These are phyloP conservation scores for Ophion obscuratus DNA, from an alignment of 2,888 invertebrate species.

Conservation along the genomic window DNA sequence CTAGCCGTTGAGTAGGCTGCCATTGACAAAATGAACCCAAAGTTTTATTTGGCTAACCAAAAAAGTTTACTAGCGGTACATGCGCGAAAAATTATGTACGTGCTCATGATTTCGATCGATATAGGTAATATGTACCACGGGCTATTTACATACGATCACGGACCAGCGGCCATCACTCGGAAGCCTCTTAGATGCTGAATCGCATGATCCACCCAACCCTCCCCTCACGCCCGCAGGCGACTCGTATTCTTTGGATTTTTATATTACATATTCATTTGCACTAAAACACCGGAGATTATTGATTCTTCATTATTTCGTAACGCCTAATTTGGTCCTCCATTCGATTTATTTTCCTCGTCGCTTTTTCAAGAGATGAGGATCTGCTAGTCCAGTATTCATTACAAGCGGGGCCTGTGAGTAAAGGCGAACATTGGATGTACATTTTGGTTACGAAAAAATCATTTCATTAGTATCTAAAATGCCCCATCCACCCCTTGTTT, in stretches of 20 bases:
- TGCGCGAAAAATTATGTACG: background rate
- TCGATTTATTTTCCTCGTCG: background rate
- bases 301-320: background rate
- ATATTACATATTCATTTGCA: background rate
- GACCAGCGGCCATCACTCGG: background rate
- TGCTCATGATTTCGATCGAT: background rate
- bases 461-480: conserved; percentile 67
- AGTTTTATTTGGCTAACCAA: background rate
- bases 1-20: background rate
- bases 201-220: background rate
- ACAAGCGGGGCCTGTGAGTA: conserved; percentile 37
- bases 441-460: conserved; percentile 67
- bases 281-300: background rate
- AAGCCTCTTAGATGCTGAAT: background rate
- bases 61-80: background rate
- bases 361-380: background rate
- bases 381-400: background rate
- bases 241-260: background rate
- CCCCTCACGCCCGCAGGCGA: background rate
- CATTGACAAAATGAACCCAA: background rate
- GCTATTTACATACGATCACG: conserved; percentile 17
- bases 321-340: background rate
- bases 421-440: conserved; percentile 12
- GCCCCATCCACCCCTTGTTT: background rate
- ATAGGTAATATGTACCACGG: background rate